Conservation (phyloP, 2,113 vertebrate species). For the Chroicocephalus ridibundus region DNA sequence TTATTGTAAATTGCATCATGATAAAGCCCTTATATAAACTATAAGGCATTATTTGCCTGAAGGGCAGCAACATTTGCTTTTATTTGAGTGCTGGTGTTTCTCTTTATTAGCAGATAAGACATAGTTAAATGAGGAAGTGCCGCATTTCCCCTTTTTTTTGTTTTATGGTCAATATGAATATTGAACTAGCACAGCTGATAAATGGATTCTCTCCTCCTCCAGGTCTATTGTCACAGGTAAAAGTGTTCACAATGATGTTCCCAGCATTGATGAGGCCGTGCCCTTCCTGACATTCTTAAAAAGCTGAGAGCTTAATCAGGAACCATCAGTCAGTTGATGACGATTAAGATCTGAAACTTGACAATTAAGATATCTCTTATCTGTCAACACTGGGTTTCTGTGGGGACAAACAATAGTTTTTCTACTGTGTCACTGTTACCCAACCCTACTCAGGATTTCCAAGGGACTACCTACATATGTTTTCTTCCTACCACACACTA, state of each 20-base stretch:
- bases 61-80: slow-evolving; percentile 7
- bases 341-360: background rate
- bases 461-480: background rate
- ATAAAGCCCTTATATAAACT: background rate
- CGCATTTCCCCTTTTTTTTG: background rate
- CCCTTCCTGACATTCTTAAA: background rate
- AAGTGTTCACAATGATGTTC: background rate
- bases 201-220: background rate
- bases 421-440: background rate
- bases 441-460: background rate
- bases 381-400: background rate
- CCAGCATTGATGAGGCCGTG: background rate
- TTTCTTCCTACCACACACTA: background rate
- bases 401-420: background rate
- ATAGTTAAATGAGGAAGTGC: background rate
- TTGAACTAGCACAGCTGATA: background rate
- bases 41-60: background rate
- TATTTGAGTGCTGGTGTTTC: background rate
- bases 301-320: background rate
- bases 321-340: background rate
- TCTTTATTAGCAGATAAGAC: background rate
- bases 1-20: background rate
- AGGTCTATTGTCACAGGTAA: background rate
- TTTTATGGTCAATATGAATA: background rate
- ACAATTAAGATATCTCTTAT: background rate